Base-by-base conservation (phyloP, 2,113 vertebrate genomes). In the Pseudonaja textilis region DNA sequence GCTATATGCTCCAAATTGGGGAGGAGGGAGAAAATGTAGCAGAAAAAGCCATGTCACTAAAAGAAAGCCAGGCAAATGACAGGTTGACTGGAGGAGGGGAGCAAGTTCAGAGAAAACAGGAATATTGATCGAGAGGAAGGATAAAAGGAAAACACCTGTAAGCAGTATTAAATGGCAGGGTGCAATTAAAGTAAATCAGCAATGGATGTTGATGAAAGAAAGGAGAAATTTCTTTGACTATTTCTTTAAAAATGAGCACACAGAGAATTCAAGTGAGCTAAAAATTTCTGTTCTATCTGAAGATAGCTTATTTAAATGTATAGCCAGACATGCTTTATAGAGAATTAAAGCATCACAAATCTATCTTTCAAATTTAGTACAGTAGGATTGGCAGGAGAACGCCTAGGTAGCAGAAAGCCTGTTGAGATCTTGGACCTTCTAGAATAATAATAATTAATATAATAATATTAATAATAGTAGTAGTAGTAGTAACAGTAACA, bases 211-310 rank as follows among this genome's bases (percentile, higher is more conserved):
- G 74, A 81, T 56, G 4, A 47, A 56, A 55, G 34, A 95, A 59
- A 0, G 0, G 7, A 2, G 8, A 0, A 0, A 20, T 2, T 22
- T 1, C 7, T 0, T 0, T 0, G 0, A 25, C n/a, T 74, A 8
- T 89, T 25, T 54, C 25, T 4, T 0, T 0, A 61, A 3, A 81
- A 12, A 16, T 18, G 29, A 29, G 42, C 45, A 4, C 29, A 34
- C 1, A 64, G 81, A 56, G 39, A 26, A 2, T 18, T 7, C 26
- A 52, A 16, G 5, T 6, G 8, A 39, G 57, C 18, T 34, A 22
- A 22, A 9, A 4, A 23, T 25, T 74, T 29, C 7, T 14, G 14
- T 14, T 55, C 47, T 26, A 8, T 22, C 85, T 69, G 50, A 5
- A 52, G 69, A 10, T 42, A 34, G 23, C 2, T 25, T 57, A 45